phyloP scores from a whole-genome alignment of 2,888 invertebrate species.

The Ornithoptera alexandrae region DNA sequence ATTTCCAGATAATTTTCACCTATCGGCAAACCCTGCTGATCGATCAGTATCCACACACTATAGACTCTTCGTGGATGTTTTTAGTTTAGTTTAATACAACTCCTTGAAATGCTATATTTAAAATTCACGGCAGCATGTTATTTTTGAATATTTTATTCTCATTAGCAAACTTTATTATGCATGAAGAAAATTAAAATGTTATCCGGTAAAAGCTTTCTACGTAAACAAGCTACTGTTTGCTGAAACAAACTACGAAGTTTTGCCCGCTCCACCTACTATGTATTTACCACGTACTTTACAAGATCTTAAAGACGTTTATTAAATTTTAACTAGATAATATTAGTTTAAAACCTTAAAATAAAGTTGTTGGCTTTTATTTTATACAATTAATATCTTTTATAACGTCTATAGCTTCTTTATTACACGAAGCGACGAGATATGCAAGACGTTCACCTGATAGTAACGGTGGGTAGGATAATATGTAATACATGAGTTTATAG shows the following conservation, averaged over 20 bases:
- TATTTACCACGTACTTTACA: slow-evolving; percentile 1
- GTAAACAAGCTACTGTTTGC: slow-evolving; percentile 2
- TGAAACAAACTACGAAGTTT: slow-evolving; percentile 1
- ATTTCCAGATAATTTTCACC: too few relatives aligned
- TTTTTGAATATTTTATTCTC: background rate
- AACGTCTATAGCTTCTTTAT: too few relatives aligned
- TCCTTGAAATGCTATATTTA: too few relatives aligned
- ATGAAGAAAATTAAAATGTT: background rate
- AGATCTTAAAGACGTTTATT: background rate
- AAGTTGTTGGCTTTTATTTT: background rate
- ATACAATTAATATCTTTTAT: background rate
- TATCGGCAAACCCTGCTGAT: too few relatives aligned
- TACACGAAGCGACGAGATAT: background rate
- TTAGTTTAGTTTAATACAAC: too few relatives aligned
- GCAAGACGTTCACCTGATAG: background rate
- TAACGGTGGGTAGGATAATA: background rate
- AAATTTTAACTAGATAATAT: background rate
- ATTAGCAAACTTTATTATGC: background rate
- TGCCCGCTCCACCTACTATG: background rate
- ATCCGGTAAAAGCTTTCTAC: background rate
- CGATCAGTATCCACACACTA: too few relatives aligned
- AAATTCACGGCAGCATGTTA: background rate
- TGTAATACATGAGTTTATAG: background rate
- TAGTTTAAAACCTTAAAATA: background rate
- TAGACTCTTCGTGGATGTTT: too few relatives aligned